Base-by-base conservation (phyloP, 2,797 vertebrate species). In the Gephyroberyx darwinii region DNA sequence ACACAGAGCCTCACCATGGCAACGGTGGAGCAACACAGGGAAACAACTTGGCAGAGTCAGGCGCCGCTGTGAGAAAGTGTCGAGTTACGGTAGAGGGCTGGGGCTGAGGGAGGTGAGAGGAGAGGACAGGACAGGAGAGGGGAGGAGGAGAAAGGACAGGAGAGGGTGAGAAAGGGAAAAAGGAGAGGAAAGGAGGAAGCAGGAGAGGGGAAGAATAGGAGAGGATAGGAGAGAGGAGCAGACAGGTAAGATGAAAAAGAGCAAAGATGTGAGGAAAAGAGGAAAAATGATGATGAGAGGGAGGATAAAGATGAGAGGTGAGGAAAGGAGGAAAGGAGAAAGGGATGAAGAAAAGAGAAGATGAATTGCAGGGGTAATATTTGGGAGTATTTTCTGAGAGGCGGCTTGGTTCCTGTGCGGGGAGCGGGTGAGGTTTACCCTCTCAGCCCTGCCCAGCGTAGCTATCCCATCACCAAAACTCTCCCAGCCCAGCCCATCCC, bases 21-120 rank as follows among this genome's bases (percentile, higher is more conserved):
- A 97, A 97, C 94, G 63, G 88, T 86, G 92, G 81, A 96, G 94
- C 96, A 97, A 96, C 95, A 97, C 90, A 94, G 91, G 68, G 91
- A 95, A 96, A 95, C 96, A 96, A 95, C 92, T 95, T 95, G 94
- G 92, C 93, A 90, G 92, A 91, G 89, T 88, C 90, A 89, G 92
- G 90, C 94, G 86, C 84, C 17, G 76, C 88, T 94, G 92, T 93
- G 77, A 93, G 91, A 91, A 89, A 91, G 91, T 93, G 88, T 94
- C 93, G 81, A 91, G 80, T 95, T 95, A 93, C 86, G 84, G 84
- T 78, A 72, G 72, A 80, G 86, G 84, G 82, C 89, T 90, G 82
- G 67, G 81, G 86, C 73, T 65, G 80, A 86, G 81, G 64, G 81
- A 77, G 75, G 65, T 80, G 82, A 85, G 84, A 80, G 72, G 71